Evolutionary conservation across 2,888 invertebrate species (phyloP), one percentile per base, ranked within the genome.

Genomic region (Acleris laterana): DNA sequence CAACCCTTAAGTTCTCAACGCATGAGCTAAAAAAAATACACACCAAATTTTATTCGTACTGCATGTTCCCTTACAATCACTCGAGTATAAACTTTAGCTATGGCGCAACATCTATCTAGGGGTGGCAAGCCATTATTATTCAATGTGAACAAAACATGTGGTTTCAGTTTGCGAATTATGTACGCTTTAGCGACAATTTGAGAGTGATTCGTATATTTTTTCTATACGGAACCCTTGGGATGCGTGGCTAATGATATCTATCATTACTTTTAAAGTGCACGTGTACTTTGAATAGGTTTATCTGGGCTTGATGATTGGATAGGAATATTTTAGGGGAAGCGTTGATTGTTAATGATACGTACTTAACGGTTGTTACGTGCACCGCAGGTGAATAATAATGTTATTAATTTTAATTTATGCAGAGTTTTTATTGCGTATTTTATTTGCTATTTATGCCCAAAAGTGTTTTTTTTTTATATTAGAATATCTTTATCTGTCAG

Each of bases 131-230:
- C 80, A 77, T 77, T 88, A 89, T 88, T 89, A 88, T 87, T 88
- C 77, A 77, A 85, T 89, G 91, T 76, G 92, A 91, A 90, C 84
- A 85, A 85, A 90, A 83, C 92, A 92, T 89, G 90, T 91, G 91
- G 85, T 81, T 76, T 78, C 78, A 76, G 78, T 81, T 82, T 69
- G 74, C 73, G 80, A 74, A 87, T 92, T 91, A 89, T 83, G 76
- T 76, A 88, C 89, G 91, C 88, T 88, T 85, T 84, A 81, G 85
- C 76, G 91, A 91, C 88, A 87, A 78, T 90, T 89, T 68, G 81
- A 90, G 90, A 89, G 88, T 89, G 90, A 90, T 90, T 90, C 85
- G 86, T 86, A 80, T 80, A 80, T 83, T 81, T 79, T 78, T 81
- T 83, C 77, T 76, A 75, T 75, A 70, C 74, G 71, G 74, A 70